Conservation (phyloP, 2,888 invertebrate species). For the Eupsilia transversa region DNA sequence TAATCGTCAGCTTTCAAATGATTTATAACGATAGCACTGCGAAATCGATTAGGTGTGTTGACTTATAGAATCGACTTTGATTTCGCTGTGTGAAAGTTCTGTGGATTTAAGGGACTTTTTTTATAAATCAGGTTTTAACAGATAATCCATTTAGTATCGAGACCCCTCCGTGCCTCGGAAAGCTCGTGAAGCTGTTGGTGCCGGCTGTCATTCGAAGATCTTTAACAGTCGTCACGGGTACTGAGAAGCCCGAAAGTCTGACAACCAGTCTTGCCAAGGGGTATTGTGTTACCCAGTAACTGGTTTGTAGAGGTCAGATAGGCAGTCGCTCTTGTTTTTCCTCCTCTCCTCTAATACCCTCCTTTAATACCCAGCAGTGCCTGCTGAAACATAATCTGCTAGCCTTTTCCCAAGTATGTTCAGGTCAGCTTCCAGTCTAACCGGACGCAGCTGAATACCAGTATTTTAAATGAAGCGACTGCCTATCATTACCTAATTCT, state of each 20-base stretch:
- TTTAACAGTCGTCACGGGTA: too few relatives aligned
- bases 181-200: neutral
- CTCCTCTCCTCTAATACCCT: neutral
- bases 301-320: neutral
- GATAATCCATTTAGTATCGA: neutral
- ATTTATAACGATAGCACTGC: slow-evolving; percentile 62
- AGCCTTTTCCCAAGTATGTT: too few relatives aligned
- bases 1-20: slow-evolving; percentile 64
- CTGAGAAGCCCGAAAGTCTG: neutral
- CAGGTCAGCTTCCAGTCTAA: neutral
- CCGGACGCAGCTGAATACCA: neutral
- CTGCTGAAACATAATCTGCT: neutral
- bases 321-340: neutral
- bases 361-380: neutral
- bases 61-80: slow-evolving; percentile 24
- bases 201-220: neutral
- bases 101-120: slow-evolving; percentile 10
- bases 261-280: neutral
- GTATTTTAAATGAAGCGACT: neutral
- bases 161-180: neutral
- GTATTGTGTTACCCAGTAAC: neutral
- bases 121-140: neutral
- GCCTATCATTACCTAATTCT: neutral
- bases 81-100: slow-evolving; percentile 44
- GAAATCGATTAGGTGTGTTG: slow-evolving; percentile 62